A percentile compares a stretch with the other conserved stretches of the same genome.
Evolutionary conservation across 2,888 invertebrate genomes (phyloP).

Genomic region (Gari tellinella): DNA sequence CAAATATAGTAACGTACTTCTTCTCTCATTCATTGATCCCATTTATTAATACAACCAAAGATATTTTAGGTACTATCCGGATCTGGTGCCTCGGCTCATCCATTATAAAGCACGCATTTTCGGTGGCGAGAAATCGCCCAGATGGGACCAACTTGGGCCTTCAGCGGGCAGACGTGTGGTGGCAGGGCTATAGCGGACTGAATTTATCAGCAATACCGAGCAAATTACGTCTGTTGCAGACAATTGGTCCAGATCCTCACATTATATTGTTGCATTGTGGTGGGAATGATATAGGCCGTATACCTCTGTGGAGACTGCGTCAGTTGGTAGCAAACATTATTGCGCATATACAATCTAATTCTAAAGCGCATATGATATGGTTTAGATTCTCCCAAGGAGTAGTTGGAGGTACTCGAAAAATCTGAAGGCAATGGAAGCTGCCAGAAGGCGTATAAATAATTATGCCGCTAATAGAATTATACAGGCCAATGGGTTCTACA

Average conservation of each 20-base stretch:
- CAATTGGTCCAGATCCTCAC: slow-evolving; percentile 2
- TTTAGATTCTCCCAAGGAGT: slow-evolving; percentile 2
- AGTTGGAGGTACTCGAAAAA: slow-evolving; percentile 4
- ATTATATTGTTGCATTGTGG: slow-evolving; percentile 18
- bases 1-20: no score
- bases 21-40: no score
- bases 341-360: neutral
- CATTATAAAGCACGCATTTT: neutral
- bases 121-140: neutral
- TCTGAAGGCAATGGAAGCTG: slow-evolving; percentile 2
- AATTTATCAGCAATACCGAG: neutral
- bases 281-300: slow-evolving; percentile 19
- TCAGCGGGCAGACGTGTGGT: slow-evolving; percentile 7
- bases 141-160: neutral
- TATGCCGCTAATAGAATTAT: neutral
- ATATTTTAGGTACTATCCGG: neutral
- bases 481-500: neutral
- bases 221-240: neutral
- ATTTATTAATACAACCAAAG: no score
- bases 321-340: neutral
- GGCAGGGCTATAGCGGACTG: slow-evolving; percentile 21
- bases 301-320: neutral
- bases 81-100: slow-evolving; percentile 10
- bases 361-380: slow-evolving; percentile 2
- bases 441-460: neutral